phyloP scores from a whole-genome alignment of 2,888 invertebrate species.

The Eupithecia abbreviata region DNA sequence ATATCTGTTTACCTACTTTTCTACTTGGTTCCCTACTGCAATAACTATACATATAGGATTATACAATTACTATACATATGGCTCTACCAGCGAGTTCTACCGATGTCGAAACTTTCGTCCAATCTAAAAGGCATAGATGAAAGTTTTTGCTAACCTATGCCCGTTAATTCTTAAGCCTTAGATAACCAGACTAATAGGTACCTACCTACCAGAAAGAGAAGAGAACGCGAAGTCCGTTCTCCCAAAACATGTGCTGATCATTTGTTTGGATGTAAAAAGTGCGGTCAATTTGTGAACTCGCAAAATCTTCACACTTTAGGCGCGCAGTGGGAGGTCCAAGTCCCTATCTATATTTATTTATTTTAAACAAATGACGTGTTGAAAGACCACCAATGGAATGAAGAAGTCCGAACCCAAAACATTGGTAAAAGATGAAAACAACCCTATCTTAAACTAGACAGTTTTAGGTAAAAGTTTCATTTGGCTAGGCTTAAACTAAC shows the following conservation, averaged over 20 bases:
- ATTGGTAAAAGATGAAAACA: too few relatives aligned
- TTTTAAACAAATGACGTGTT: not conserved
- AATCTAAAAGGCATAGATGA: too few relatives aligned
- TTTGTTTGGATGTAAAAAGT: conserved; percentile 65
- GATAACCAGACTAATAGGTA: too few relatives aligned
- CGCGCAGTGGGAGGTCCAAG: conserved; percentile 25
- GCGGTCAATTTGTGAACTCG: conserved; percentile 55
- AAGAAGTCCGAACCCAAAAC: not conserved
- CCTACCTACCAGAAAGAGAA: not conserved
- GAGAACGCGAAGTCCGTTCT: not conserved
- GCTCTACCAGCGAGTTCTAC: not conserved
- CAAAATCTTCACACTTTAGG: conserved; percentile 54
- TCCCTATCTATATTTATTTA: not conserved
- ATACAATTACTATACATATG: too few relatives aligned
- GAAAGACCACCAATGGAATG: conserved; percentile 3
- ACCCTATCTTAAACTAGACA: too few relatives aligned
- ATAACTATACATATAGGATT: not conserved
- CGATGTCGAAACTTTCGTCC: not conserved
- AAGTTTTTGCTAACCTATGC: too few relatives aligned
- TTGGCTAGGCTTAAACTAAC: too few relatives aligned
- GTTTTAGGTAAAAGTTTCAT: too few relatives aligned
- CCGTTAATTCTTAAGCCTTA: too few relatives aligned
- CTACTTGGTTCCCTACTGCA: not conserved
- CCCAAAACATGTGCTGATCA: conserved; percentile 6
- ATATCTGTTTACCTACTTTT: conserved; percentile 15